Base-by-base conservation (phyloP, 2,797 vertebrate genomes). In the Eremophila alpestris region DNA sequence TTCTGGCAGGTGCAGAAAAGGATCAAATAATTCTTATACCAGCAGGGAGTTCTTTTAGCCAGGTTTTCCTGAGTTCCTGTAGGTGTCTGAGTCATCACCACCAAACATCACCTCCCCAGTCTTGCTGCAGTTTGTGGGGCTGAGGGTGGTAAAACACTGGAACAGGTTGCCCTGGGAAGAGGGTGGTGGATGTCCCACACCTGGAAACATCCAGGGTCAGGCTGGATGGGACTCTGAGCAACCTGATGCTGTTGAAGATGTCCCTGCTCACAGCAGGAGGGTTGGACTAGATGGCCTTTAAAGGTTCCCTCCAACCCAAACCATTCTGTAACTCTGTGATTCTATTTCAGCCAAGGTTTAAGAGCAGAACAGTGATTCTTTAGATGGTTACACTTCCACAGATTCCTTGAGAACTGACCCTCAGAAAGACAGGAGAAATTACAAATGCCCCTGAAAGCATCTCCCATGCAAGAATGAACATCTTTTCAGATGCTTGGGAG, bases 1-100 rank as follows among this genome's bases (percentile, higher is more conserved):
- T 68, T 91, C 55, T 51, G 83, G 54, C 51, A 90, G 62, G 58
- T 54, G 36, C 29, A 69, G 78, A 83, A 92, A 84, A 82, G 29
- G 48, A 60, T 38, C 36, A 58, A 34, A 46, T 32, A 78, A 76
- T 59, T 93, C 23, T 68, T 48, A 22, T 8, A 51, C 6, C 34
- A 83, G 43, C 63, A 91, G 32, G 8, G 55, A 86, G 36, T 21
- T 55, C 56, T 82, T 90, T 62, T 8, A 88, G 59, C 26, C 43
- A 69, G 55, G 51, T 89, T 69, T 94, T 58, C 55, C 16, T 30
- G 45, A 43, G 34, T 41, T 73, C n/a, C 68, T 90, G 32, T 19
- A 88, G 27, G 45, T 29, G 41, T 32, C 69, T 82, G n/a, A 4
- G 2, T 78, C 6, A 0, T 36, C 29, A 75, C 16, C 38, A 49